These are phyloP conservation scores for Rhea pennata DNA, from an alignment of 2,113 vertebrate species.

Conservation along the genomic window DNA sequence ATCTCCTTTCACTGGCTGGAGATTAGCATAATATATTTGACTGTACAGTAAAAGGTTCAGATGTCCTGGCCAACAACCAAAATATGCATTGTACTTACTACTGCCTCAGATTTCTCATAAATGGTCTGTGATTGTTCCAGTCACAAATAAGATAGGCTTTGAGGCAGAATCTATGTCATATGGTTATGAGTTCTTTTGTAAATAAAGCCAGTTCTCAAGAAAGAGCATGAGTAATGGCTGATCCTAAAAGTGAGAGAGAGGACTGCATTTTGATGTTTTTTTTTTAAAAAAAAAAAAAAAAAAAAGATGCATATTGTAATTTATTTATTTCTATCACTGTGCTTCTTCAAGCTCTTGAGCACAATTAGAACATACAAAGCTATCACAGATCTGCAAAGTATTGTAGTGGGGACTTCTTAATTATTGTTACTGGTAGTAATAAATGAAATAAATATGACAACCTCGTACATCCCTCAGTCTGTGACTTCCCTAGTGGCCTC, in stretches of 20 bases:
- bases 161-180: constrained; percentile 30
- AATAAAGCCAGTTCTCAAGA: constrained; percentile 36
- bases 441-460: constrained; percentile 36
- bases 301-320: neutral
- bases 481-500: neutral
- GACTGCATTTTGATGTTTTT: neutral
- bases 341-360: constrained; percentile 34
- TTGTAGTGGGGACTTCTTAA: constrained; percentile 14
- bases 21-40: constrained; percentile 5
- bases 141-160: constrained; percentile 35
- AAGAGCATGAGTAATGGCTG: constrained; percentile 24
- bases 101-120: constrained; percentile 25
- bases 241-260: constrained; percentile 23
- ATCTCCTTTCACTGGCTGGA: neutral
- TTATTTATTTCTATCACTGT: constrained; percentile 56
- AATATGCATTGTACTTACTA: neutral
- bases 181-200: constrained; percentile 30
- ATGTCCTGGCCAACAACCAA: neutral
- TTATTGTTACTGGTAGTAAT: constrained; percentile 62
- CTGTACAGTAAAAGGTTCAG: neutral
- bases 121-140: constrained; percentile 20
- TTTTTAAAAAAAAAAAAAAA: neutral
- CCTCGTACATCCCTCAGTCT: constrained; percentile 14
- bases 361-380: constrained; percentile 6
- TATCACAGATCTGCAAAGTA: constrained; percentile 55